phyloP scores from a whole-genome alignment of 1,140 invertebrate genomes.

The Pentalonia nigronervosa region DNA sequence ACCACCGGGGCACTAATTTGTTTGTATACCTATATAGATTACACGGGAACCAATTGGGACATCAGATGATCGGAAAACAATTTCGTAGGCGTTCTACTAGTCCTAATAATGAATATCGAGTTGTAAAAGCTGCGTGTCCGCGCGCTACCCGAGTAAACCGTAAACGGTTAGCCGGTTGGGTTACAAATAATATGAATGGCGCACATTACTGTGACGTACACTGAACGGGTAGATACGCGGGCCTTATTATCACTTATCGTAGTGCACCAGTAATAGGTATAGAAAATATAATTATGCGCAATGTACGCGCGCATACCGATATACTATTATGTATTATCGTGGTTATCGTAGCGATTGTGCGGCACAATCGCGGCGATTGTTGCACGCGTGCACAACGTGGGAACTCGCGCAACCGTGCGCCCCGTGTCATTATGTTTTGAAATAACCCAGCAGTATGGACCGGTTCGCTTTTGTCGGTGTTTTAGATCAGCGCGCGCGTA shows the following conservation, averaged over 20 bases:
- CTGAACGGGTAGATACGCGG: not conserved
- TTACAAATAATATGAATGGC: not conserved
- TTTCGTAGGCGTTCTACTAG: too few relatives aligned
- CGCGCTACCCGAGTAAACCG: not conserved
- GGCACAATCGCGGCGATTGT: constrained; percentile 29
- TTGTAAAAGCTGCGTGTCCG: not conserved
- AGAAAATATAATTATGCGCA: not conserved
- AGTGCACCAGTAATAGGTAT: not conserved
- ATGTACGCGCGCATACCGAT: not conserved
- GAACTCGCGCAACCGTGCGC: constrained; percentile 22
- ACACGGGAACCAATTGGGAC: too few relatives aligned
- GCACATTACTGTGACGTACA: not conserved
- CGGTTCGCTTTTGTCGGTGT: constrained; percentile 41
- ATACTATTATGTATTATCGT: not conserved
- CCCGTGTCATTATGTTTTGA: constrained; percentile 38
- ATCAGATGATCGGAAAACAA: too few relatives aligned
- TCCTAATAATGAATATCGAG: not conserved
- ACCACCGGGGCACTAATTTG: too few relatives aligned
- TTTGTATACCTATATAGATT: too few relatives aligned
- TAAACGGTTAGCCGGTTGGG: not conserved
- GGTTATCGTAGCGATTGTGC: constrained; percentile 18
- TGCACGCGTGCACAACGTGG: constrained; percentile 47
- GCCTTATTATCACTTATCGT: not conserved
- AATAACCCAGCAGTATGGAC: constrained; percentile 43
- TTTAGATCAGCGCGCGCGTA: not conserved